Base-by-base conservation (phyloP, 2,888 invertebrate genomes). In the Megamerina dolium region DNA sequence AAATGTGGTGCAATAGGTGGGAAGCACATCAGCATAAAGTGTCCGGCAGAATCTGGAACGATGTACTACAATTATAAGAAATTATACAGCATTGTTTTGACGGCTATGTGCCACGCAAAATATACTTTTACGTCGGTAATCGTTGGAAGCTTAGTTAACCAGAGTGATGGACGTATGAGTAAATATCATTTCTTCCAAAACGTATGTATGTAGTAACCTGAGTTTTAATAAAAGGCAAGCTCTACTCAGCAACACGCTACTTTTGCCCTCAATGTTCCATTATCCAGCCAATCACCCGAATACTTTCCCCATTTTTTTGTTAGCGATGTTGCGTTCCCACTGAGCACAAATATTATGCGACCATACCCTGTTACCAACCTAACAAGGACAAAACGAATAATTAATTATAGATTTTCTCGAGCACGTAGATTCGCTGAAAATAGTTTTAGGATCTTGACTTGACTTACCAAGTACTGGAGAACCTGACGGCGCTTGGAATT, bases 231-330 rank as follows among this genome's bases (percentile, higher is more conserved):
- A n/a, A 16, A 19, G 13, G n/a, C n/a, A n/a, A n/a, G n/a, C n/a
- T n/a, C n/a, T n/a, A n/a, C n/a, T n/a, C n/a, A n/a, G n/a, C n/a
- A n/a, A n/a, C n/a, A n/a, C n/a, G n/a, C n/a, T n/a, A n/a, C n/a
- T n/a, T n/a, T n/a, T n/a, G n/a, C n/a, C n/a, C n/a, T n/a, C 9
- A 34, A 13, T 17, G 34, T 20, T 19, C 20, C 30, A 13, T 20
- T 37, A 29, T 37, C 13, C n/a, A 30, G 13, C 10, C 19, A 13
- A 19, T 37, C 34, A 6, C 6, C 3, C 3, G 6, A 16, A 3
- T 10, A 37, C 19, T 29, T 37, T 29, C 49, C 48, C 2, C 20
- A 49, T 43, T 52, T 31, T 16, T 50, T 50, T 23, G 41, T 52
- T 8, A 32, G 32, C 9, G 41, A 42, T 14, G 27, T 27, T 27